Conservation (phyloP, 2,888 invertebrate genomes). For the Schizaphis graminum region DNA sequence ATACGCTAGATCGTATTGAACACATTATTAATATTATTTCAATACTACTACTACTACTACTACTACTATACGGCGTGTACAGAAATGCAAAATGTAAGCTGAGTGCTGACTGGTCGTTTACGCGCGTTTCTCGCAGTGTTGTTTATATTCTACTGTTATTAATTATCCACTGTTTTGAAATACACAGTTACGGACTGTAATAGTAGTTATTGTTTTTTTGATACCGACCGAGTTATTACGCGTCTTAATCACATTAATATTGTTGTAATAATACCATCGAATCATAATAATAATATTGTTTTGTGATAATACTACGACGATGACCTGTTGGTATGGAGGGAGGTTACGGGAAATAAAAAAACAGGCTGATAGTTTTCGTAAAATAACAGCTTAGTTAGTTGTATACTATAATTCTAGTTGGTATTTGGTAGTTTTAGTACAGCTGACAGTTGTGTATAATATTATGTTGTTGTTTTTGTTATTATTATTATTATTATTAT, state of each 20-base stretch:
- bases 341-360: not conserved
- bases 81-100: not conserved
- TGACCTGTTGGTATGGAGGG: not conserved
- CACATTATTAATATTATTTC: not conserved
- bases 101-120: not conserved
- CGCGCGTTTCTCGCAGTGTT: not conserved
- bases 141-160: no score
- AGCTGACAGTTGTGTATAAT: not conserved
- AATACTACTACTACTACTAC: not conserved
- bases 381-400: not conserved
- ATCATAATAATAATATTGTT: no score
- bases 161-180: not conserved
- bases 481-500: not conserved
- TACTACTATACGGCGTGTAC: not conserved
- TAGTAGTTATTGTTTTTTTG: not conserved
- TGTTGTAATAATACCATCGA: not conserved
- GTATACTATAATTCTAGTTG: not conserved
- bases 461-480: not conserved
- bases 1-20: not conserved
- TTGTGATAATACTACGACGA: not conserved
- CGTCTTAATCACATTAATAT: not conserved
- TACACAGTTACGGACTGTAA: not conserved
- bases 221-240: not conserved
- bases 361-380: not conserved
- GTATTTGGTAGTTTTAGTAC: not conserved